A percentile compares a stretch with the other conserved stretches of the same genome.
These are phyloP conservation scores for Rhea americana DNA, from an alignment of 2,113 vertebrate species.

Conservation along the genomic window DNA sequence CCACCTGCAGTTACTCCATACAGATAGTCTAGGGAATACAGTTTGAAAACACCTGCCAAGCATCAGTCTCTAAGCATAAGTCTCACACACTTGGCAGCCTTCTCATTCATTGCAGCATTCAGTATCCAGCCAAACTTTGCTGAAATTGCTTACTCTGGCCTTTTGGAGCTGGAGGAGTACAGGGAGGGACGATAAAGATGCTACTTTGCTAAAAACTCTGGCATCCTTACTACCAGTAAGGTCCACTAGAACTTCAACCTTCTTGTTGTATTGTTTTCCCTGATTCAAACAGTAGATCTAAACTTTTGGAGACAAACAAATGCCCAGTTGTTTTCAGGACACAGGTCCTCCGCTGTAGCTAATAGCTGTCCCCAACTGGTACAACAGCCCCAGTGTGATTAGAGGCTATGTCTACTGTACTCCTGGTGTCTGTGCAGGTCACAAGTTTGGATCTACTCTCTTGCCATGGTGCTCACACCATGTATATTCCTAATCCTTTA, in stretches of 20 bases:
- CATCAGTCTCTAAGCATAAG: not conserved
- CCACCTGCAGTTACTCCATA: conserved; percentile 38
- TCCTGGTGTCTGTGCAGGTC: not conserved
- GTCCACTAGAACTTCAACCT: not conserved
- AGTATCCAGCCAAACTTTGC: not conserved
- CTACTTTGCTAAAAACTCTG: not conserved
- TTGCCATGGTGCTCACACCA: not conserved
- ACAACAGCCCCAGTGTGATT: rapidly evolving
- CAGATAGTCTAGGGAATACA: not conserved
- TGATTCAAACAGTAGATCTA: not conserved
- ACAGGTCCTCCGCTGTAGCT: not conserved
- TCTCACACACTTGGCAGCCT: not conserved
- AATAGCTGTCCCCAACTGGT: not conserved
- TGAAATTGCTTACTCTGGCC: not conserved
- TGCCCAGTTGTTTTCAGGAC: not conserved
- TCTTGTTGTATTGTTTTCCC: not conserved
- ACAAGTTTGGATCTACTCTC: not conserved
- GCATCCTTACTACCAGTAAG: not conserved
- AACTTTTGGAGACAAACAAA: not conserved
- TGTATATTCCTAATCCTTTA: not conserved
- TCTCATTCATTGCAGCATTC: not conserved
- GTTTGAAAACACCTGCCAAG: conserved; percentile 45
- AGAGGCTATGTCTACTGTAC: not conserved
- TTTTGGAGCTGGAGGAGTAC: not conserved
- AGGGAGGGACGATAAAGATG: not conserved